Conservation (phyloP, 2,888 invertebrate species). For the Caenorhabditis afra region DNA sequence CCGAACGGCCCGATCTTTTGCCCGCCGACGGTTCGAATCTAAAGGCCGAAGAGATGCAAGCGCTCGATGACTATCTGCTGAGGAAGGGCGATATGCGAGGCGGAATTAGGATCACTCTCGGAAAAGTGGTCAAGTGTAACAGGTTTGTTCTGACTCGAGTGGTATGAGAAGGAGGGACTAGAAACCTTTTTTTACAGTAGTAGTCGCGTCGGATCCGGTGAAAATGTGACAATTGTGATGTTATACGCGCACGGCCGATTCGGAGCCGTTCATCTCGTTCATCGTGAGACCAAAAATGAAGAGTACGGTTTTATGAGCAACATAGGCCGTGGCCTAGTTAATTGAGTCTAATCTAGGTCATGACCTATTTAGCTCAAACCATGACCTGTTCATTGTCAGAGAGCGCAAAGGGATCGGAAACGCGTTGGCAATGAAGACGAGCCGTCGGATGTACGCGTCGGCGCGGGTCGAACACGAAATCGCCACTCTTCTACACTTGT, state of each 20-base stretch:
- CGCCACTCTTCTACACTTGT: background rate
- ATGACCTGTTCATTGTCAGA: conserved; percentile 1
- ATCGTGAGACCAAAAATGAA: conserved; percentile 8
- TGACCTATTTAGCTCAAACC: no score
- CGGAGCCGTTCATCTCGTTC: conserved; percentile 14
- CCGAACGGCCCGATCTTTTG: conserved; percentile 38
- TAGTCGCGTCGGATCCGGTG: conserved; percentile 3
- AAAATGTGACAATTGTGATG: background rate
- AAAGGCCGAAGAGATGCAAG: background rate
- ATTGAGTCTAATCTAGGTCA: no score
- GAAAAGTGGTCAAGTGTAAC: conserved; percentile 15
- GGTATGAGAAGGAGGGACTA: background rate
- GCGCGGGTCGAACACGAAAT: conserved; percentile 22
- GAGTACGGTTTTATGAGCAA: conserved; percentile 7
- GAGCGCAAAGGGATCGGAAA: background rate
- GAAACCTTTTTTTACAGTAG: background rate
- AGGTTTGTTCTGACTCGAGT: no score
- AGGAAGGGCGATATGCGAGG: conserved; percentile 20
- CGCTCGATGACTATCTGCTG: conserved; percentile 14
- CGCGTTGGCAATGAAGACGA: conserved; percentile 13
- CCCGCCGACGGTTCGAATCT: background rate
- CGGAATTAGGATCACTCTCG: conserved; percentile 16
- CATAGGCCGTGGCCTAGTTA: no score
- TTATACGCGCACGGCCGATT: conserved; percentile 31
- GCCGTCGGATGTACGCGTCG: conserved; percentile 19